A percentile compares a stretch with the other conserved stretches of the same genome.
phyloP scores from a whole-genome alignment of 53 echinoderm and acorn worm genomes.

The Actinopyga echinites region DNA sequence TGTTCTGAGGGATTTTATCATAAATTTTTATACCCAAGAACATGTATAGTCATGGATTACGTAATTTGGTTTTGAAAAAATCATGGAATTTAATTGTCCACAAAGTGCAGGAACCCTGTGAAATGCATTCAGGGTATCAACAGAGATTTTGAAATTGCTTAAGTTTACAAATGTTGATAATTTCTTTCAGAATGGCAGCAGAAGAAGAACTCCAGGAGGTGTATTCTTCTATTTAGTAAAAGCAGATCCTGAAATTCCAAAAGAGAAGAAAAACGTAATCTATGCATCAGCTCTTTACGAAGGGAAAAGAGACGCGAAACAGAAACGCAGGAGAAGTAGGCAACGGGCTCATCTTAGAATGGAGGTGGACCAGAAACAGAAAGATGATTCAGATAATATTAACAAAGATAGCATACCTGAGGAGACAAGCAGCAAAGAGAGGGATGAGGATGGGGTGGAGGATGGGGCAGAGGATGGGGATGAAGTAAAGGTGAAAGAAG shows the following conservation, averaged over 20 bases:
- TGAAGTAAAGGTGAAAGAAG: neutral
- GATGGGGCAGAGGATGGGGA: neutral
- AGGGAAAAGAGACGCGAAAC: neutral
- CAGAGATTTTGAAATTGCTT: no score
- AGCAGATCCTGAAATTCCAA: slow-evolving; percentile 65
- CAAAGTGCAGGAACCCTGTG: no score
- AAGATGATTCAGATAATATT: neutral
- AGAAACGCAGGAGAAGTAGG: neutral
- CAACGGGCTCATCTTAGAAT: neutral
- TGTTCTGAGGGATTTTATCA: no score
- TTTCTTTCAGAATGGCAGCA: slow-evolving; percentile 70
- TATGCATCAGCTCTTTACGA: slow-evolving; percentile 37
- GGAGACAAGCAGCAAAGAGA: neutral
- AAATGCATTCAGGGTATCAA: no score
- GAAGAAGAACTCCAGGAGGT: slow-evolving; percentile 84
- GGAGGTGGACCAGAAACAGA: neutral
- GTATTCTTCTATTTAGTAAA: slow-evolving; percentile 86
- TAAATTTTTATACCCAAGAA: no score
- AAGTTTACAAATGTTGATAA: neutral
- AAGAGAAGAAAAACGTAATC: slow-evolving; percentile 63
- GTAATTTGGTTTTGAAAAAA: no score
- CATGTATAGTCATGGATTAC: no score
- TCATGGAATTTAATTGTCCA: no score
- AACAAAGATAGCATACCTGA: neutral
- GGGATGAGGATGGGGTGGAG: neutral